These are phyloP conservation scores for Pachliopta kotzebuea DNA, from an alignment of 2,888 invertebrate species.

Conservation along the genomic window DNA sequence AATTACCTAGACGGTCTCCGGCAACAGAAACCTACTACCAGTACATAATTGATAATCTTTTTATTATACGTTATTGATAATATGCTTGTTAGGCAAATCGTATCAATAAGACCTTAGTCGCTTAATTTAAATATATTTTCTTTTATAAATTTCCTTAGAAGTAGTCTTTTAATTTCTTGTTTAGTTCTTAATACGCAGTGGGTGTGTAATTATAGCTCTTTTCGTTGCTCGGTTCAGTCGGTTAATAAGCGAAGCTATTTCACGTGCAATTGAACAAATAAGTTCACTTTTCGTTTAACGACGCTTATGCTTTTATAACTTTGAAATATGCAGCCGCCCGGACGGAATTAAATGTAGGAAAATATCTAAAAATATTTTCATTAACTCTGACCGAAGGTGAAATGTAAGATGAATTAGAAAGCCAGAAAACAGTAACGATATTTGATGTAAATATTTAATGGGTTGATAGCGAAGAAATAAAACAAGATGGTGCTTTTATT, in stretches of 20 bases:
- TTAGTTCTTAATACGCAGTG: constrained; percentile 6
- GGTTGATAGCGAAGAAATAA: too few relatives aligned
- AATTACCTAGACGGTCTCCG: too few relatives aligned
- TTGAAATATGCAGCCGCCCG: constrained; percentile 15
- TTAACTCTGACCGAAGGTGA: constrained; percentile 32
- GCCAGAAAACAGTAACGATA: too few relatives aligned
- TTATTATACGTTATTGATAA: too few relatives aligned
- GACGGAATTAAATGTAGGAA: constrained; percentile 19
- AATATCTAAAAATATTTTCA: constrained; percentile 15
- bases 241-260: constrained; percentile 33
- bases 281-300: constrained; percentile 38
- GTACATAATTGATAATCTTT: too few relatives aligned
- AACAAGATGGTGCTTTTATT: too few relatives aligned
- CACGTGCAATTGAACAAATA: constrained; percentile 48
- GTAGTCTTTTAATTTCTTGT: constrained; percentile 12
- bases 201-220: constrained; percentile 21
- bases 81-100: too few relatives aligned
- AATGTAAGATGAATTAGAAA: too few relatives aligned
- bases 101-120: too few relatives aligned
- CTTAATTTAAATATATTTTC: neutral
- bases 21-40: too few relatives aligned
- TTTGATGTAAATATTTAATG: too few relatives aligned
- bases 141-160: constrained; percentile 1
- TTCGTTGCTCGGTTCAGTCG: constrained; percentile 3
- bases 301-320: constrained; percentile 25